Percentiles rank a stretch among this genome's conserved stretches.
Conservation (phyloP, 1,140 invertebrate genomes). For the Euwallacea fornicatus region DNA sequence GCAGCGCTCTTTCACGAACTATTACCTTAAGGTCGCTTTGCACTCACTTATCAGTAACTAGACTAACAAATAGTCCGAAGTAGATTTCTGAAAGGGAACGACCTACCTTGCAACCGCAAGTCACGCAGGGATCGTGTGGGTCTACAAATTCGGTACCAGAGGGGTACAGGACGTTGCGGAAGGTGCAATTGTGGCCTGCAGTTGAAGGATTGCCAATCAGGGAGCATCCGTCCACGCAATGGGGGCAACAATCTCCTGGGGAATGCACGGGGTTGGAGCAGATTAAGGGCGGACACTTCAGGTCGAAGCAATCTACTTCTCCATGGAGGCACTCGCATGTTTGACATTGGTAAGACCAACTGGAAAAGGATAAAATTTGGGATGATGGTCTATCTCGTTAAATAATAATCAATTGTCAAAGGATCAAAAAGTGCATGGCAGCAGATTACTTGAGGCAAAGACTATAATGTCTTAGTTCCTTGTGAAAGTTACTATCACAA, state of each 20-base stretch:
- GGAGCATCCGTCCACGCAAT: slow-evolving; percentile 66
- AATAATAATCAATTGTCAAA: too few relatives aligned
- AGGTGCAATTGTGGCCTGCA: slow-evolving; percentile 59
- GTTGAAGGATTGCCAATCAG: slow-evolving; percentile 43
- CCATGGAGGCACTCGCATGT: slow-evolving; percentile 87
- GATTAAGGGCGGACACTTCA: slow-evolving; percentile 68
- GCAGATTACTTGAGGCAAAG: too few relatives aligned
- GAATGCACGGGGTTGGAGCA: slow-evolving; percentile 68
- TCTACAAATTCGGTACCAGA: slow-evolving; percentile 62
- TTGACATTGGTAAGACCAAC: slow-evolving; percentile 87
- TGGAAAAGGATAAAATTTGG: slow-evolving; percentile 8
- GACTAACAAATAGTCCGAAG: too few relatives aligned
- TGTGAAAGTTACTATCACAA: background rate
- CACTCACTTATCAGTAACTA: slow-evolving; percentile 13
- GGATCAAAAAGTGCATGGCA: background rate
- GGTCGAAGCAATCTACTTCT: slow-evolving; percentile 85
- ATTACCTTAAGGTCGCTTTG: too few relatives aligned
- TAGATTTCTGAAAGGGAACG: background rate
- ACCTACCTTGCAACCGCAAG: slow-evolving; percentile 75
- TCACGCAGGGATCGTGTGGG: slow-evolving; percentile 68
- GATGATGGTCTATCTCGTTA: too few relatives aligned
- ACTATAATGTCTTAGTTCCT: background rate
- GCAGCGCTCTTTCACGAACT: background rate
- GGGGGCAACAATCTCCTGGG: slow-evolving; percentile 70
- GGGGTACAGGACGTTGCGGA: slow-evolving; percentile 62